Base-by-base conservation (phyloP, 2,888 invertebrate species). In the Lydus trimaculatus region DNA sequence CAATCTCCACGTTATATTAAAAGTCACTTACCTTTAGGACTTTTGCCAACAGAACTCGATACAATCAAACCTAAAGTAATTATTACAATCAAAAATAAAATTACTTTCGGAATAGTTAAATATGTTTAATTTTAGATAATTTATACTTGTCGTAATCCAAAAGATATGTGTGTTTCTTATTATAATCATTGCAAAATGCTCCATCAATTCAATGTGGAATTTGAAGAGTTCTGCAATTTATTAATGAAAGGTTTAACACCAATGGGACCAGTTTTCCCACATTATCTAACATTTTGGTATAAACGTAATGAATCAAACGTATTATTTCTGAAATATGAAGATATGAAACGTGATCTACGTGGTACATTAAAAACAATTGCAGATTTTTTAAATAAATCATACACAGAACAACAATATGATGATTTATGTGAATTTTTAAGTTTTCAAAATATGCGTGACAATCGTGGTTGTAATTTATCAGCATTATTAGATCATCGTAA, bases 101-200 rank as follows among this genome's bases (percentile, higher is more conserved):
- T 28, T 63, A 13, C 28, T 20, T 20, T 23, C 0, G n/a, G 13
- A 23, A 13, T 20, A 20, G 2, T 9, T 0, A 20, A 39, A 3
- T 2, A 31, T 31, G 17, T 9, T 6, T 9, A 1, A 31, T 65
- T 58, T 60, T 81, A 95, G 94, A 91, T 96, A 23, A 91, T 97
- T 71, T 97, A 97, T 84, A 91, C 94, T 0, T 90, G 94, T 0
- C 90, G 97, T 61, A 95, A 97, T 85, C 95, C 97, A 0, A 96
- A 96, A 84, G 97, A 97, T 82, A 90, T 94, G 79, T 93, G 92
- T 71, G 94, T 97, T 0, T 97, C 97, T 0, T 96, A 92, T 81
- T 97, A 92, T 83, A 92, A 95, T 84, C 94, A 96, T 83, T 94
- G 91, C 81, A 89, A 88, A 67, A 85, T 93, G 64, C 87, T 94